Evolutionary conservation across 2,888 invertebrate genomes (phyloP).

Genomic region (Terebella lapidaria): DNA sequence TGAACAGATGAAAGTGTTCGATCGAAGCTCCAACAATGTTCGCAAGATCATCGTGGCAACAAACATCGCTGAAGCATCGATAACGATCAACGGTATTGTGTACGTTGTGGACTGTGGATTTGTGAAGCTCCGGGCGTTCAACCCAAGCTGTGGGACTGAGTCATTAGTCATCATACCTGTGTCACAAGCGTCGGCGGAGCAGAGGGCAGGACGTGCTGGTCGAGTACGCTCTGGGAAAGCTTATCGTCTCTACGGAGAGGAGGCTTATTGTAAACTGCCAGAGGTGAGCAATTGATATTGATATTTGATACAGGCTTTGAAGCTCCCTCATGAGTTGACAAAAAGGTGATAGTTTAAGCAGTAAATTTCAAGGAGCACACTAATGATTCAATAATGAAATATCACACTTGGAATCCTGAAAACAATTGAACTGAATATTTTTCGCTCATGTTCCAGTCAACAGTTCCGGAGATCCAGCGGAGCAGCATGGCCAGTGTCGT

Average conservation of each 20-base stretch:
- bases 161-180: slow-evolving; percentile 74
- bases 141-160: slow-evolving; percentile 65
- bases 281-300: too few relatives aligned
- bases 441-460: slow-evolving; percentile 57
- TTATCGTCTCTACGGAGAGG: slow-evolving; percentile 65
- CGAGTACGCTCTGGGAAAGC: slow-evolving; percentile 68
- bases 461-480: slow-evolving; percentile 89
- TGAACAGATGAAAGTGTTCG: slow-evolving; percentile 67
- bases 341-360: too few relatives aligned
- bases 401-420: too few relatives aligned
- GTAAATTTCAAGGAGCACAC: too few relatives aligned
- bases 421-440: too few relatives aligned
- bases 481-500: slow-evolving; percentile 79
- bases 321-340: too few relatives aligned
- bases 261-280: slow-evolving; percentile 67
- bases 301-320: too few relatives aligned
- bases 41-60: slow-evolving; percentile 90
- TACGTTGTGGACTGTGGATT: slow-evolving; percentile 95
- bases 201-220: slow-evolving; percentile 89
- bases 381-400: too few relatives aligned
- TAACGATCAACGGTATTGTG: slow-evolving; percentile 87
- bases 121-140: slow-evolving; percentile 87
- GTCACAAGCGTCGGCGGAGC: slow-evolving; percentile 82
- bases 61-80: slow-evolving; percentile 93
- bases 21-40: slow-evolving; percentile 63